phyloP scores from a whole-genome alignment of 2,888 invertebrate species.

The Cantharis rustica region DNA sequence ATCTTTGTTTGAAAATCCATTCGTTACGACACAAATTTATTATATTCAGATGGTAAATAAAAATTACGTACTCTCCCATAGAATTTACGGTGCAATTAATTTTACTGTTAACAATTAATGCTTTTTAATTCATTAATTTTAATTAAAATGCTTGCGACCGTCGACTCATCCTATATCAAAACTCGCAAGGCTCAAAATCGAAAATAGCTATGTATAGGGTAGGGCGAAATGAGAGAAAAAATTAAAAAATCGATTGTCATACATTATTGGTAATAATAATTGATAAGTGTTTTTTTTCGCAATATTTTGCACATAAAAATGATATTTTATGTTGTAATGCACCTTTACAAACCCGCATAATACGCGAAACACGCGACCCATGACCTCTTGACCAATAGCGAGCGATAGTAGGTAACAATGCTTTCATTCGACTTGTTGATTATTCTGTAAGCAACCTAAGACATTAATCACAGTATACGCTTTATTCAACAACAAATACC shows the following conservation, averaged over 20 bases:
- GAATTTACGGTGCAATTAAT: not conserved
- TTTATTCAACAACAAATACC: not conserved
- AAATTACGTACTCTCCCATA: not conserved
- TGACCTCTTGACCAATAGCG: slow-evolving; percentile 18
- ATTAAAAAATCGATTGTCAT: not conserved
- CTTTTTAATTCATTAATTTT: not conserved
- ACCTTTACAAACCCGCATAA: slow-evolving; percentile 17
- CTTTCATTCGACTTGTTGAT: slow-evolving; percentile 4
- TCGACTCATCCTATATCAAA: no score
- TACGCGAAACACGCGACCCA: slow-evolving; percentile 2
- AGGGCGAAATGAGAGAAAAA: not conserved
- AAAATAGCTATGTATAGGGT: not conserved
- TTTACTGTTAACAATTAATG: not conserved
- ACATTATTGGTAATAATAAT: not conserved
- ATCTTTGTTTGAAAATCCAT: not conserved
- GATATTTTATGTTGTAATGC: slow-evolving; percentile 6
- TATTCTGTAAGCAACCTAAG: not conserved
- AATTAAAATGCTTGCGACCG: not conserved
- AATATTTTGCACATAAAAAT: slow-evolving; percentile 10
- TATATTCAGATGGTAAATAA: not conserved
- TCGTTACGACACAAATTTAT: not conserved
- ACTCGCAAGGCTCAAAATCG: no score
- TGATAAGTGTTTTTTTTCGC: not conserved
- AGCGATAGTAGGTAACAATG: slow-evolving; percentile 5
- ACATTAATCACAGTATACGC: not conserved